Conservation (phyloP, 2,888 invertebrate species). For the Plebejus anna region DNA sequence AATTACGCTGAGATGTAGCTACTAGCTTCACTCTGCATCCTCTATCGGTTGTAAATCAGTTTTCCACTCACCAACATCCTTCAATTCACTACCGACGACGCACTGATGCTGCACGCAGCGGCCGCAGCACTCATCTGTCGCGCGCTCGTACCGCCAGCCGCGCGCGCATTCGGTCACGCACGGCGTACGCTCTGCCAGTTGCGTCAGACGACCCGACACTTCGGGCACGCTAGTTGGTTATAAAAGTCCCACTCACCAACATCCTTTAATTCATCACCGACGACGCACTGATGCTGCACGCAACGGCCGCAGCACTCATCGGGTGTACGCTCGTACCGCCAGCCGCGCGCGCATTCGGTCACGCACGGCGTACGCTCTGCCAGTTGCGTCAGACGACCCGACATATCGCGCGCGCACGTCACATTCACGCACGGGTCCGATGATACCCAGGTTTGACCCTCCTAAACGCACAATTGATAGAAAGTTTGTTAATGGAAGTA, state of each 20-base stretch:
- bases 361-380: conserved; percentile 66
- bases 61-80: conserved; percentile 61
- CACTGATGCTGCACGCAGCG: conserved; percentile 81
- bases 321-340: conserved; percentile 53
- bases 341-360: conserved; percentile 76
- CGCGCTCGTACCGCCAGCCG: conserved; percentile 74
- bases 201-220: conserved; percentile 57
- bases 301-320: conserved; percentile 84
- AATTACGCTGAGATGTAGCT: no score
- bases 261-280: conserved; percentile 66
- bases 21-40: no score
- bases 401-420: conserved; percentile 65
- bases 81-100: conserved; percentile 67
- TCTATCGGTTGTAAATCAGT: no score
- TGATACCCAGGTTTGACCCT: conserved; percentile 73
- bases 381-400: conserved; percentile 60
- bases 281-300: conserved; percentile 77
- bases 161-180: conserved; percentile 67
- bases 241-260: conserved; percentile 54
- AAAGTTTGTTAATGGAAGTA: not conserved
- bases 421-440: conserved; percentile 77
- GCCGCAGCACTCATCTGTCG: conserved; percentile 80
- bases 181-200: conserved; percentile 56
- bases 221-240: conserved; percentile 51
- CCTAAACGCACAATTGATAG: conserved; percentile 45